A percentile compares a stretch with the other conserved stretches of the same genome.
Conservation (phyloP, 2,888 invertebrate genomes). For the Cistogaster globosa region DNA sequence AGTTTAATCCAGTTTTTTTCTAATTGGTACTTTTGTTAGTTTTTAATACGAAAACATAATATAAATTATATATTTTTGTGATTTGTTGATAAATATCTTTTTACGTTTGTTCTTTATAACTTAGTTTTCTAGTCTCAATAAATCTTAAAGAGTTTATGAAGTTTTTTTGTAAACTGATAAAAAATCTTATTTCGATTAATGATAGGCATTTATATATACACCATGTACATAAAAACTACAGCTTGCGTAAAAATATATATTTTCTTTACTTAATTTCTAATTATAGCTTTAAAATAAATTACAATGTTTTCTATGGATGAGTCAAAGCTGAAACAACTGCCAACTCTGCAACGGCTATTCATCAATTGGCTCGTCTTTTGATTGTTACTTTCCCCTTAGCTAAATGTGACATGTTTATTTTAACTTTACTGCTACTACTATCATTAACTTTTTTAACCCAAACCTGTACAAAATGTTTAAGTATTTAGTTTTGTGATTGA, state of each 20-base stretch:
- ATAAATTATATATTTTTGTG: no score
- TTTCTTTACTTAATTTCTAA: constrained; percentile 24
- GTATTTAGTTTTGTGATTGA: neutral
- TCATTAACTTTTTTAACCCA: constrained; percentile 94
- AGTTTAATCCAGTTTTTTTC: no score
- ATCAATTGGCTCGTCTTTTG: constrained; percentile 91
- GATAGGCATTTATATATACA: no score
- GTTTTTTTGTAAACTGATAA: no score
- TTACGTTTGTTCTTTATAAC: neutral
- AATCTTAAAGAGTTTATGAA: neutral
- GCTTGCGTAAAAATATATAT: constrained; percentile 16
- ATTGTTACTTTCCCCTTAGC: constrained; percentile 94
- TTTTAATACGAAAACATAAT: no score
- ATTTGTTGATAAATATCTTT: neutral
- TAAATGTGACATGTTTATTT: constrained; percentile 92
- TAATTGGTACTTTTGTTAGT: no score
- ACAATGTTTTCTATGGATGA: constrained; percentile 16
- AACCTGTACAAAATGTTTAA: constrained; percentile 86
- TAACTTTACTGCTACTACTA: constrained; percentile 87
- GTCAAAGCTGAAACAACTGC: constrained; percentile 22
- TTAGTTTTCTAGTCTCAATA: neutral
- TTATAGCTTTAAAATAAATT: constrained; percentile 11
- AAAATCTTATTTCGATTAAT: no score
- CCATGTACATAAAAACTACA: neutral
- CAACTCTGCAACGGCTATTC: constrained; percentile 32